Conservation (phyloP, 2,113 vertebrate genomes). For the Rutilus rutilus region DNA sequence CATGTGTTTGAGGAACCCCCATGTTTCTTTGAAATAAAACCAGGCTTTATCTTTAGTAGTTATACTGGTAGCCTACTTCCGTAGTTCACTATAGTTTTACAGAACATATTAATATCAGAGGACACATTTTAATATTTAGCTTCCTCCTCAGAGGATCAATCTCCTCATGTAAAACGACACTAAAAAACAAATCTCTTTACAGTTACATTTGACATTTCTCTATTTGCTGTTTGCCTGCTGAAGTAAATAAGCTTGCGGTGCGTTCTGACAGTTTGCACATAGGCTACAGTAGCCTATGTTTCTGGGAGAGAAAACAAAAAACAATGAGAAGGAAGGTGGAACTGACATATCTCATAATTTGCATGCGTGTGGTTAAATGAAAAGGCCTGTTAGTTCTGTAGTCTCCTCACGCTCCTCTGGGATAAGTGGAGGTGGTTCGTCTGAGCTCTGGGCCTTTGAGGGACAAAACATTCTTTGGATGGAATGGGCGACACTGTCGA, state of each 20-base stretch:
- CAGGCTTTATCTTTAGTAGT: background rate
- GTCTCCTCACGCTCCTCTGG: background rate
- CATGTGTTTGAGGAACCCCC: conserved; percentile 19
- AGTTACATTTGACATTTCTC: background rate
- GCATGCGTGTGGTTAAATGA: conserved; percentile 9
- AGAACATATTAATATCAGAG: background rate
- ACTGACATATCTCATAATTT: background rate
- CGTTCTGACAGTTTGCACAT: background rate
- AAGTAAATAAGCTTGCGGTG: no score
- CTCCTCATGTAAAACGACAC: background rate
- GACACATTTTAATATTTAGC: conserved; percentile 18
- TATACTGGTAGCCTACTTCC: background rate
- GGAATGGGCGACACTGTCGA: background rate
- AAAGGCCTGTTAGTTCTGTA: background rate
- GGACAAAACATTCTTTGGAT: background rate
- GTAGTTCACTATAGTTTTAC: background rate
- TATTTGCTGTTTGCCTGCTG: background rate
- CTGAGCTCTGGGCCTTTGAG: background rate
- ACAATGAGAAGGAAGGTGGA: conserved; percentile 10
- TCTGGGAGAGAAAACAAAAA: background rate
- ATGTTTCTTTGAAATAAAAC: background rate
- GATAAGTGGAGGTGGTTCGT: background rate
- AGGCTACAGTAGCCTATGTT: background rate
- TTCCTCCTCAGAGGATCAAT: background rate
- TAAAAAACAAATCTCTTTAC: background rate